Conservation (phyloP, 53 echinoderm and acorn worm genomes). For the Holothuria scabra region DNA sequence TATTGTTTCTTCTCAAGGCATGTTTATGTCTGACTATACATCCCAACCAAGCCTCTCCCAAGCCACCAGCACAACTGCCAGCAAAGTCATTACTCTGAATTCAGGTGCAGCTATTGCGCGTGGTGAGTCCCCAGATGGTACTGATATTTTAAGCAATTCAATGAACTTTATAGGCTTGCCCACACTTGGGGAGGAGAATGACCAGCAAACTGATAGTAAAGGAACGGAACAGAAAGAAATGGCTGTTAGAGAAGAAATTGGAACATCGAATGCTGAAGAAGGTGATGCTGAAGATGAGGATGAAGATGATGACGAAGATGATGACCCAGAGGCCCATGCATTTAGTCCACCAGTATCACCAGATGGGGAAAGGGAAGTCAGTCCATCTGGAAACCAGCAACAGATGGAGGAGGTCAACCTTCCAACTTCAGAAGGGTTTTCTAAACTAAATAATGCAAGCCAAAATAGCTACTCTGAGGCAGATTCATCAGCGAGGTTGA, state of each 20-base stretch:
- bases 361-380: neutral
- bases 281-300: neutral
- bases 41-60: constrained; percentile 14
- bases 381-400: neutral
- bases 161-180: constrained; percentile 98
- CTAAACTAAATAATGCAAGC: neutral
- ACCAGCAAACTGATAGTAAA: constrained; percentile 7
- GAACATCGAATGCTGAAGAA: neutral
- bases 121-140: constrained; percentile 33
- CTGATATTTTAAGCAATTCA: constrained; percentile 91
- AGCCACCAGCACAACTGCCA: neutral
- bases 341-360: constrained; percentile 36
- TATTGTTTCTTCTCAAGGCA: constrained; percentile 20
- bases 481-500: neutral
- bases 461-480: neutral
- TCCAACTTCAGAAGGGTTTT: neutral
- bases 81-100: neutral
- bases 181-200: constrained; percentile 83
- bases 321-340: constrained; percentile 33
- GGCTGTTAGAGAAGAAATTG: neutral
- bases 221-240: neutral
- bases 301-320: constrained; percentile 27
- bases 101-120: neutral
- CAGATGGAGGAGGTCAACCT: neutral
- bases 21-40: constrained; percentile 7